These are phyloP conservation scores for Aldrovandia affinis DNA, from an alignment of 2,797 vertebrate species.

Conservation along the genomic window DNA sequence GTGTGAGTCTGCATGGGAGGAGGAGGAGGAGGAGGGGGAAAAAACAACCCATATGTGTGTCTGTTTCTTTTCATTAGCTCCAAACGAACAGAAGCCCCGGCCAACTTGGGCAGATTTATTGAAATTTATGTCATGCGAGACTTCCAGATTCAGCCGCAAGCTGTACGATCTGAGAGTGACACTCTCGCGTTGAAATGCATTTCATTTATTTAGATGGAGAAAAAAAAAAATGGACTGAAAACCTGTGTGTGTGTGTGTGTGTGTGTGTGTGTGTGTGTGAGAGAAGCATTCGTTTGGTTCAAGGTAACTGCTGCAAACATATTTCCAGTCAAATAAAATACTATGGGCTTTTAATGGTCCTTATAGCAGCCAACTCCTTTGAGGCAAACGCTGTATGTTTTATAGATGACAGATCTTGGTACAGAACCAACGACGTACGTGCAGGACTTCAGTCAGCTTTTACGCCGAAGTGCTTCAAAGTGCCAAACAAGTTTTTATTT, in stretches of 20 bases:
- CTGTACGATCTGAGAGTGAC: background rate
- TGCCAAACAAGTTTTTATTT: background rate
- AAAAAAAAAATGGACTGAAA: background rate
- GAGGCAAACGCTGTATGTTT: conserved; percentile 9
- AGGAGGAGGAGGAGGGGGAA: conserved; percentile 44
- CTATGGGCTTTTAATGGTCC: conserved; percentile 18
- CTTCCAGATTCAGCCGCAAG: conserved; percentile 55
- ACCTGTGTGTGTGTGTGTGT: no score
- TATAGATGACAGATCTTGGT: conserved; percentile 25
- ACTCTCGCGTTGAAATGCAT: conserved; percentile 36
- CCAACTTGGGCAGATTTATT: conserved; percentile 60
- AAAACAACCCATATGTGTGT: conserved; percentile 72
- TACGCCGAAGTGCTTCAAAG: background rate
- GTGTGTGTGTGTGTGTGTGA: no score
- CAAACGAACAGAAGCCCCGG: conserved; percentile 66
- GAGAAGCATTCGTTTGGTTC: background rate
- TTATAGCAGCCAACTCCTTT: conserved; percentile 11
- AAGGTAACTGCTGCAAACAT: conserved; percentile 9
- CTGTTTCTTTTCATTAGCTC: conserved; percentile 76
- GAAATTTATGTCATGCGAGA: conserved; percentile 64
- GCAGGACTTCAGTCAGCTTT: background rate
- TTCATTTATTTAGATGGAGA: conserved; percentile 24
- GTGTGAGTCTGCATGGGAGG: conserved; percentile 67
- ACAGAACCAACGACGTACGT: background rate
- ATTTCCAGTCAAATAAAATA: conserved; percentile 16